Conservation (phyloP, 1,140 invertebrate species). For the Aleiodes sp. region DNA sequence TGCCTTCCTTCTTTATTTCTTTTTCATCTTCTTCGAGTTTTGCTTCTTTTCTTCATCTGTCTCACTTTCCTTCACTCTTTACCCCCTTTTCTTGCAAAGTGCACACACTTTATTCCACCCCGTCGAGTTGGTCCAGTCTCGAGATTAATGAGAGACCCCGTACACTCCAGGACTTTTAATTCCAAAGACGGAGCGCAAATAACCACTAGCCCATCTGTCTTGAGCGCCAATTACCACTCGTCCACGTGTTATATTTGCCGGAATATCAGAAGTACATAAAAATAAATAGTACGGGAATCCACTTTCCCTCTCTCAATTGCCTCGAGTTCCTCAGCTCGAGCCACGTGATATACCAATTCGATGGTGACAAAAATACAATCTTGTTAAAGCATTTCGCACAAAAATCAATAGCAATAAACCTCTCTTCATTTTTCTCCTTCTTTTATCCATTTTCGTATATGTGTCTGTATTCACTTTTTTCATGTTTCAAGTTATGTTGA, state of each 20-base stretch:
- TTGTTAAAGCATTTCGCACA: too few relatives aligned
- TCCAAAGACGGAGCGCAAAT: slow-evolving; percentile 60
- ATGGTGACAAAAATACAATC: too few relatives aligned
- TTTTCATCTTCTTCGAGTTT: not conserved
- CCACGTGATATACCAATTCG: too few relatives aligned
- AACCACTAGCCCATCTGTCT: slow-evolving; percentile 61
- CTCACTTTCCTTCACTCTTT: slow-evolving; percentile 16
- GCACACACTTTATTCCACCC: slow-evolving; percentile 34
- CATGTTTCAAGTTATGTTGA: slow-evolving; percentile 11
- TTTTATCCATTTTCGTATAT: too few relatives aligned
- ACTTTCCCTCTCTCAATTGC: too few relatives aligned
- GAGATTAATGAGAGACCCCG: slow-evolving; percentile 54
- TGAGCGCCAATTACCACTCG: slow-evolving; percentile 60
- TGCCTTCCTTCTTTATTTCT: slow-evolving; percentile 14
- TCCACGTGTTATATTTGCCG: not conserved
- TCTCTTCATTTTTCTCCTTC: too few relatives aligned
- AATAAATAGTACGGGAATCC: too few relatives aligned
- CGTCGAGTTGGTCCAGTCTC: slow-evolving; percentile 29
- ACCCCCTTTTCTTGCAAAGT: slow-evolving; percentile 8
- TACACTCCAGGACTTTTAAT: slow-evolving; percentile 61
- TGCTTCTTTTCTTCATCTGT: not conserved
- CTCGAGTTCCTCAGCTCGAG: too few relatives aligned
- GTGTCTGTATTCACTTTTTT: too few relatives aligned
- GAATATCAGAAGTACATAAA: not conserved
- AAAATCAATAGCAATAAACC: too few relatives aligned